A percentile compares a stretch with the other conserved stretches of the same genome.
Conservation (phyloP, 2,113 vertebrate genomes). For the Tonatia bakeri region DNA sequence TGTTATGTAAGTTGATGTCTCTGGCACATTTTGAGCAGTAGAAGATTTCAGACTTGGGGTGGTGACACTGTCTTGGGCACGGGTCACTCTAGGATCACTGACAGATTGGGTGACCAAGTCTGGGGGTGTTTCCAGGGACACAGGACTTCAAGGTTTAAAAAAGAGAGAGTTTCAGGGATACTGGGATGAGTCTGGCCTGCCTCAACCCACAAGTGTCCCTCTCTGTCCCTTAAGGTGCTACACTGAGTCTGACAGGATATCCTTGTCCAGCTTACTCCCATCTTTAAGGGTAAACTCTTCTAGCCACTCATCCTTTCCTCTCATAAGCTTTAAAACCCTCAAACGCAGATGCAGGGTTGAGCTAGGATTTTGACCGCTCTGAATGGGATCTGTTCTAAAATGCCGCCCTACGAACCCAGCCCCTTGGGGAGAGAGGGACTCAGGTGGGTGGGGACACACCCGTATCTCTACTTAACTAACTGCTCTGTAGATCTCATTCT, state of each 20-base stretch:
- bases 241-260: background rate
- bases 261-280: background rate
- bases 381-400: background rate
- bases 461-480: background rate
- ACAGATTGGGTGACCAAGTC: background rate
- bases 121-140: background rate
- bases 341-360: background rate
- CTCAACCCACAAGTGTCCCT: background rate
- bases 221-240: fast-evolving
- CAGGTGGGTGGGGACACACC: fast-evolving
- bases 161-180: background rate
- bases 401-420: background rate
- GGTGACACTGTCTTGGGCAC: background rate
- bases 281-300: background rate
- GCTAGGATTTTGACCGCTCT: background rate
- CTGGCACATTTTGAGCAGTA: background rate
- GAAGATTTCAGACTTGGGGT: no score
- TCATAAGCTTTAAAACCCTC: background rate
- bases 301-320: background rate
- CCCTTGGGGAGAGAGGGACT: background rate
- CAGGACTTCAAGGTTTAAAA: background rate
- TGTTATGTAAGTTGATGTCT: background rate
- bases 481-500: fast-evolving
- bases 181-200: background rate
- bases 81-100: background rate